Percentiles rank a stretch among this genome's conserved stretches.
phyloP scores from a whole-genome alignment of 2,888 invertebrate species.

The Lasioglossum marginatum region DNA sequence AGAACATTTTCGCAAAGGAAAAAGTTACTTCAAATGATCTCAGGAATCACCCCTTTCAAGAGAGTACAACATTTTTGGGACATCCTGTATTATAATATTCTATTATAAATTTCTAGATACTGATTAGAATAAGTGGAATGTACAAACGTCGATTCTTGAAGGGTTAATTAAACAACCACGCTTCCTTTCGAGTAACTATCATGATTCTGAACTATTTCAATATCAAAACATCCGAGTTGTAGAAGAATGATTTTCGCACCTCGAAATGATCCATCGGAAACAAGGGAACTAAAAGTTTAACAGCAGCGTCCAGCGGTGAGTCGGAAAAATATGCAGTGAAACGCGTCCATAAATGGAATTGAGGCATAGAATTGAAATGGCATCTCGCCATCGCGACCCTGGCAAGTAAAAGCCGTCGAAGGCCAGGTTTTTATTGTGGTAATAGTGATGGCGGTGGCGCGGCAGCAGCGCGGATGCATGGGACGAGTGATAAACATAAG shows the following conservation, averaged over 20 bases:
- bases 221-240: not conserved
- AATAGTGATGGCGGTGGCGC: not conserved
- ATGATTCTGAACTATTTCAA: no score
- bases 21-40: no score
- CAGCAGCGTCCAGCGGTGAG: not conserved
- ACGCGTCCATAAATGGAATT: not conserved
- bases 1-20: no score
- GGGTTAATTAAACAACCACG: no score
- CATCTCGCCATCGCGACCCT: not conserved
- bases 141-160: no score
- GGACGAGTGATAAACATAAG: slow-evolving; percentile 60
- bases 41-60: no score
- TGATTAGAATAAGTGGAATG: no score
- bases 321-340: slow-evolving; percentile 5
- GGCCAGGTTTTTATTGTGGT: slow-evolving; percentile 2
- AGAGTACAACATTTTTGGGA: no score
- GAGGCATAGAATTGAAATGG: not conserved
- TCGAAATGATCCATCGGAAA: not conserved
- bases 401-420: not conserved
- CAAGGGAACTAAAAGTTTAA: not conserved
- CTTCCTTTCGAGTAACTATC: no score
- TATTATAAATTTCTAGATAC: no score
- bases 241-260: not conserved
- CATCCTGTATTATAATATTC: no score
- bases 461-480: slow-evolving; percentile 7